Evolutionary conservation across 2,888 invertebrate genomes (phyloP).

Genomic region (Galerucella nymphaeae): DNA sequence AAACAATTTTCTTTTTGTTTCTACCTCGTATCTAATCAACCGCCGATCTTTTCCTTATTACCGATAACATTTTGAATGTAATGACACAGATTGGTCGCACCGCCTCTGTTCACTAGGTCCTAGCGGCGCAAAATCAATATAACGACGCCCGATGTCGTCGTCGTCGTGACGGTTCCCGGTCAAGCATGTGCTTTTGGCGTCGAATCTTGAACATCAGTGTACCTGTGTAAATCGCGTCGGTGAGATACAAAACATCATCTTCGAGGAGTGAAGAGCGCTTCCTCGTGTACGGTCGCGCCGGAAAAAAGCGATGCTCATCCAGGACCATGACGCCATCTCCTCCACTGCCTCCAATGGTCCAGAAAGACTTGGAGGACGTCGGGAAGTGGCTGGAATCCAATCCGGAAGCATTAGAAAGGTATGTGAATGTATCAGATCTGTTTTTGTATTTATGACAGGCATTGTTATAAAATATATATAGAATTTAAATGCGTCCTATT

Average conservation of each 20-base stretch:
- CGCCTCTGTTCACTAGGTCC: conserved; percentile 18
- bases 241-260: conserved; percentile 28
- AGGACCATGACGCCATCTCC: conserved; percentile 40
- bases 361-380: conserved; percentile 60
- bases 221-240: conserved; percentile 25
- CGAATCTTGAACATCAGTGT: conserved; percentile 44
- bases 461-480: no score
- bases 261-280: conserved; percentile 53
- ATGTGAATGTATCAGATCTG: conserved; percentile 60
- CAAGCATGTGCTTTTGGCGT: conserved; percentile 53
- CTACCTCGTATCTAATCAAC: neutral
- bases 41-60: neutral
- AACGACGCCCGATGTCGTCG: conserved; percentile 24
- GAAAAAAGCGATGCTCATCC: conserved; percentile 38
- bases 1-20: no score
- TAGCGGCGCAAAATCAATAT: conserved; percentile 38
- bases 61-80: neutral
- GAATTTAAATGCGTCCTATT: no score
- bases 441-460: no score
- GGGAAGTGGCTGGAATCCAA: conserved; percentile 70
- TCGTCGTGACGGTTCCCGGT: conserved; percentile 48
- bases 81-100: conserved; percentile 9
- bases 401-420: conserved; percentile 77
- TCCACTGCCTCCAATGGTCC: conserved; percentile 51
- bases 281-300: conserved; percentile 53